Percentiles rank a stretch among this genome's conserved stretches.
Conservation (phyloP, 2,797 vertebrate genomes). For the Parauchenoglanis ngamensis region DNA sequence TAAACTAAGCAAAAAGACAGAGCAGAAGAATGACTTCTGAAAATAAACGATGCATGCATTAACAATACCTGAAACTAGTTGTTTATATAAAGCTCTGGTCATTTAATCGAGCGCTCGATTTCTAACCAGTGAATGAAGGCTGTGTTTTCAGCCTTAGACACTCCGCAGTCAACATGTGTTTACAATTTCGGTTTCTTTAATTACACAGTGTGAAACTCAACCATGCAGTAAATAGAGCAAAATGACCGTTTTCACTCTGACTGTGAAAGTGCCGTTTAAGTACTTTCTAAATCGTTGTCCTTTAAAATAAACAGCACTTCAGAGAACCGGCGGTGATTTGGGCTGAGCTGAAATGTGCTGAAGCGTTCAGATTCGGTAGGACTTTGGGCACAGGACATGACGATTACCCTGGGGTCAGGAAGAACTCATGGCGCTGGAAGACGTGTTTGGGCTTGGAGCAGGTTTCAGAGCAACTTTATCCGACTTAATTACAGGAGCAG, state of each 20-base stretch:
- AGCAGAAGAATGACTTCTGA: not conserved
- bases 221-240: not conserved
- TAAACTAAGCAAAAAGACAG: not conserved
- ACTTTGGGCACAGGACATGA: not conserved
- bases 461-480: not conserved
- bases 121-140: no score
- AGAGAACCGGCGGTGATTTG: not conserved
- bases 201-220: not conserved
- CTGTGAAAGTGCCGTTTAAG: not conserved
- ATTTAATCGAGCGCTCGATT: no score
- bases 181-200: not conserved
- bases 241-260: not conserved
- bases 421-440: not conserved
- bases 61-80: no score
- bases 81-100: no score
- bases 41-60: no score
- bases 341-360: not conserved
- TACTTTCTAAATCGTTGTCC: not conserved
- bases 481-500: not conserved
- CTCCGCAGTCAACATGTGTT: not conserved
- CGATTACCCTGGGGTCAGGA: not conserved
- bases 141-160: not conserved
- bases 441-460: constrained; percentile 21
- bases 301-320: not conserved
- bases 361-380: not conserved